A percentile compares a stretch with the other conserved stretches of the same genome.
phyloP scores from a whole-genome alignment of 2,113 vertebrate genomes.

The Daboia siamensis region DNA sequence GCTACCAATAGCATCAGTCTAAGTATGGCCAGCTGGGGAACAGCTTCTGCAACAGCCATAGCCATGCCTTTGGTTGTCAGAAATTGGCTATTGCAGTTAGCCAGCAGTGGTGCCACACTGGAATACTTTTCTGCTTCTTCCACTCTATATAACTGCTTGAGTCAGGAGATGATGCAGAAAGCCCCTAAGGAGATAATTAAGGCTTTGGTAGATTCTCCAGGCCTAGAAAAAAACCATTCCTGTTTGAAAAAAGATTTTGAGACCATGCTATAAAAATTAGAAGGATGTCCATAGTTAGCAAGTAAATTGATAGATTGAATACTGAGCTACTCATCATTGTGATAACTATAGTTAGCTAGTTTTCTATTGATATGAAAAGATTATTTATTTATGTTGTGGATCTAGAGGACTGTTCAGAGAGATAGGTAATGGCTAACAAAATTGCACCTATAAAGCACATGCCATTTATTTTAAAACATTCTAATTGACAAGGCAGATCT shows the following conservation, averaged over 20 bases:
- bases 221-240: background rate
- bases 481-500: background rate
- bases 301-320: background rate
- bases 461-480: background rate
- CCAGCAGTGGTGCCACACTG: constrained; percentile 29
- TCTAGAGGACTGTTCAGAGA: background rate
- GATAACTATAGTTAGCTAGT: background rate
- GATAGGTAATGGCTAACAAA: background rate
- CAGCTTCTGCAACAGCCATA: constrained; percentile 34
- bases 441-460: background rate
- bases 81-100: constrained; percentile 50
- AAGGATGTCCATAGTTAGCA: background rate
- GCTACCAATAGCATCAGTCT: constrained; percentile 84
- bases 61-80: constrained; percentile 76
- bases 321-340: background rate
- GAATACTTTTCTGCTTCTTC: constrained; percentile 78
- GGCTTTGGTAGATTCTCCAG: background rate
- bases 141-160: constrained; percentile 67
- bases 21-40: constrained; percentile 56
- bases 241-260: constrained; percentile 41
- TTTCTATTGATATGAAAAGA: background rate
- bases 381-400: background rate
- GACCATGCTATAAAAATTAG: constrained; percentile 32
- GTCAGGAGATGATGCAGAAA: constrained; percentile 59
- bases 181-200: fast-evolving